Conservation (phyloP, 2,888 invertebrate species). For the Lucinisca nassula region DNA sequence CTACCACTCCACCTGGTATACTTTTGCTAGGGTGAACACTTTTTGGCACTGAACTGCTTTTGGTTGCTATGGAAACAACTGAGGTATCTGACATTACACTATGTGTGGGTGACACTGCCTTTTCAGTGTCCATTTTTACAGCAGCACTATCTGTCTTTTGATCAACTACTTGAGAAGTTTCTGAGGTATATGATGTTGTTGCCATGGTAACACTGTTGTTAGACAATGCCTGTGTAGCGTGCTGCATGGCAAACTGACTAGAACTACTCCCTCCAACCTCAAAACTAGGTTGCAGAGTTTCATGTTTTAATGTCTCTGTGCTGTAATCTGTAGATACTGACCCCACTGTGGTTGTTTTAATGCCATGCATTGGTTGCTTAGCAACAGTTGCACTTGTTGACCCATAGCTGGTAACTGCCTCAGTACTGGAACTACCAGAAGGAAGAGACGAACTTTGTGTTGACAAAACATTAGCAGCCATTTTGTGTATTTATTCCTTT, state of each 20-base stretch:
- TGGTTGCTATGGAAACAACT: neutral
- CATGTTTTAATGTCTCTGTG: neutral
- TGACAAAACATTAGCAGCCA: neutral
- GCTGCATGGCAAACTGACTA: constrained; percentile 69
- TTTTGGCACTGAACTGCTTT: neutral
- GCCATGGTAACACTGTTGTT: constrained; percentile 41
- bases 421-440: neutral
- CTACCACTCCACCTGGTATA: neutral
- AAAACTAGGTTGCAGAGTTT: constrained; percentile 41
- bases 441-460: neutral
- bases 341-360: neutral
- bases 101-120: neutral
- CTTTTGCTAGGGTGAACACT: neutral
- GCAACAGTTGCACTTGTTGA: neutral
- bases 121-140: neutral
- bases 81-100: neutral
- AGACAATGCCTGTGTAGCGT: constrained; percentile 63
- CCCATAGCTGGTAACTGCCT: neutral
- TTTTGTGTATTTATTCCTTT: neutral
- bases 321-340: neutral
- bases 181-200: constrained; percentile 53
- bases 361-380: neutral
- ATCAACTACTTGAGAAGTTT: neutral
- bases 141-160: neutral
- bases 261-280: constrained; percentile 14